Base-by-base conservation (phyloP, 2,113 vertebrate genomes). In the Anolis sagrei region DNA sequence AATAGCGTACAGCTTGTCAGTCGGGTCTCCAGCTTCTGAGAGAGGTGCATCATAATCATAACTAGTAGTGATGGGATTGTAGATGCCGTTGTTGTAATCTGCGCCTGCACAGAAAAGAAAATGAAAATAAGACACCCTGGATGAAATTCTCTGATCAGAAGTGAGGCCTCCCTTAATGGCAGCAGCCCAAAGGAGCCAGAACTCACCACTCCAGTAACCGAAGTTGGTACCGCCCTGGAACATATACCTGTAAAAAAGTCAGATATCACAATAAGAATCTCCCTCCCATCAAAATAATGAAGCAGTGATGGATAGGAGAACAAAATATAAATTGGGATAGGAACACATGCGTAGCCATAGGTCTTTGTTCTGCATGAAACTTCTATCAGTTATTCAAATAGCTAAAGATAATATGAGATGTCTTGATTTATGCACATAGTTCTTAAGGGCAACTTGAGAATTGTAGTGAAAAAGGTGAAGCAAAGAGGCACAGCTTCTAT, bases 221-320 rank as follows among this genome's bases (percentile, higher is more conserved):
- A 99, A 99, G 94, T 99, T 99, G 0, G 98, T 99, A 66, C 99
- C 99, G 81, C 98, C 99, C 62, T 99, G 98, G 95, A 99, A 99
- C 98, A 99, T 99, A 94, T 99, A 99, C 98, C 99, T 99, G 90
- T 0, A 54, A 85, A 8, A 92, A 92, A 1, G 34, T 27, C 84
- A 87, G 64, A 85, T 21, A 86, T 32, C 7, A 61, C 7, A 0
- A 0, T 94, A 68, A 95, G 86, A 76, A 78, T 21, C 62, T 36
- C 18, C 16, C 7, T 48, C 3, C 21, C 29, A 9, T 49, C 5
- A 21, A 49, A 64, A 49, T 32, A 80, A 23, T 19, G 5, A 9
- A 34, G 64, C 73, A 14, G n/a, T 54, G 48, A n/a, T 19, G 19
- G 48, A 4, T 2, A 32, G 44, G 23, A 44, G 5, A 81, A 34